phyloP scores from a whole-genome alignment of 2,113 vertebrate genomes.

The Neolamprologus hecqui region DNA sequence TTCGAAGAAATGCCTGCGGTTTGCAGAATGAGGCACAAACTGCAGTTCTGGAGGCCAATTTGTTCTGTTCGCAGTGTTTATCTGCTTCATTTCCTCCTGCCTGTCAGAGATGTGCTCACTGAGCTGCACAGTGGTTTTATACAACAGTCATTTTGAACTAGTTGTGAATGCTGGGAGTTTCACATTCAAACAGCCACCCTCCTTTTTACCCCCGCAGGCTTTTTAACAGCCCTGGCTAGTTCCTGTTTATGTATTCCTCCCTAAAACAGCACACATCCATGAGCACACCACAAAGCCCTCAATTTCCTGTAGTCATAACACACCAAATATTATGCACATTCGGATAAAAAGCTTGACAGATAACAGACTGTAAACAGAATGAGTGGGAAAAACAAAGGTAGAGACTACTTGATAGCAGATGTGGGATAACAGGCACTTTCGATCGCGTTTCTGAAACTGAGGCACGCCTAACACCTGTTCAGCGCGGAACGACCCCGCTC shows the following conservation, averaged over 20 bases:
- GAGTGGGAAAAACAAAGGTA: background rate
- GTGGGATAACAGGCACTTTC: background rate
- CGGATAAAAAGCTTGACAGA: background rate
- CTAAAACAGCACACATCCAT: background rate
- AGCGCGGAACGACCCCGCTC: background rate
- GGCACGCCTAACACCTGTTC: slow-evolving; percentile 15
- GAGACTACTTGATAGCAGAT: background rate
- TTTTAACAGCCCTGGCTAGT: slow-evolving; percentile 1
- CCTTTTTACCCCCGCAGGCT: background rate
- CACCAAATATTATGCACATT: background rate
- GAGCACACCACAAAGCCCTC: background rate
- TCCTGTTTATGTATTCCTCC: slow-evolving; percentile 51
- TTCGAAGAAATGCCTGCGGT: background rate
- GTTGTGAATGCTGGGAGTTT: background rate
- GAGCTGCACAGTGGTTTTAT: background rate
- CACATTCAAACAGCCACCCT: background rate
- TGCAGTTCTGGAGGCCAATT: background rate
- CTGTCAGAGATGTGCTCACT: background rate
- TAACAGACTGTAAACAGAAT: background rate
- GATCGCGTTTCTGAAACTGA: background rate
- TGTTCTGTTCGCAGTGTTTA: background rate
- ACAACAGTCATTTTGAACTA: background rate
- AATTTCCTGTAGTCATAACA: slow-evolving; percentile 7
- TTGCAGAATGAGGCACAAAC: background rate
- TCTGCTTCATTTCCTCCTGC: slow-evolving; percentile 26